Base-by-base conservation (phyloP, 2,888 invertebrate species). In the Cerastis rubricosa region DNA sequence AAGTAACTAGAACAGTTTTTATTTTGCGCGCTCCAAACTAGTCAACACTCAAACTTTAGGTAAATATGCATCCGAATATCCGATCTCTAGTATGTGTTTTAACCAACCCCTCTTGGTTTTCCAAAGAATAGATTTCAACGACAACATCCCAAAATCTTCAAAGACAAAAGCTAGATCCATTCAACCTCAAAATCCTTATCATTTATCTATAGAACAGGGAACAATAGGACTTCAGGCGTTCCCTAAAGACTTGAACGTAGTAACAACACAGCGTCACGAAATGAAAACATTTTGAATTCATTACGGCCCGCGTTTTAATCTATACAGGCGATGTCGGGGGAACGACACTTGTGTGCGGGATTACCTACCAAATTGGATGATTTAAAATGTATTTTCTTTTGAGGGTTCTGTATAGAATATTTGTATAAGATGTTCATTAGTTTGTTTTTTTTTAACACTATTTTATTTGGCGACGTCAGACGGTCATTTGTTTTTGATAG, bases 211-310 rank as follows among this genome's bases (percentile, higher is more conserved):
- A 22, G 35, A 73, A 49, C 54, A n/a, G 35, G 0, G 67, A 78
- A 83, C 83, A 77, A 80, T 69, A 63, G 49, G 25, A 69, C 71
- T 80, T 69, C 69, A 57, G 19, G 40, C 59, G 14, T 54, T 77
- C 85, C 83, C 85, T 4, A 19, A 64, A 49, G 85, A 66, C 71
- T 29, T 12, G 9, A 17, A 61, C 70, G 25, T 9, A 76, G 80
- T 65, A 49, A 61, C 74, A 78, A 85, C 85, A 77, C 17, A 54
- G n/a, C 66, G 54, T 76, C 74, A 67, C 84, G 81, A 85, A 90
- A 90, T 89, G 87, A 90, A 91, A 91, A 91, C 92, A 92, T 91
- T 89, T 87, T 85, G 88, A 89, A 92, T 92, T 92, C 89, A 92
- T 92, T 90, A 90, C 71, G 71, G 67, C 35, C 14, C 70, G n/a